Evolutionary conservation across 2,888 invertebrate species (phyloP), one percentile per base, ranked within the genome.

Genomic region (Dolichomitus sp.): DNA sequence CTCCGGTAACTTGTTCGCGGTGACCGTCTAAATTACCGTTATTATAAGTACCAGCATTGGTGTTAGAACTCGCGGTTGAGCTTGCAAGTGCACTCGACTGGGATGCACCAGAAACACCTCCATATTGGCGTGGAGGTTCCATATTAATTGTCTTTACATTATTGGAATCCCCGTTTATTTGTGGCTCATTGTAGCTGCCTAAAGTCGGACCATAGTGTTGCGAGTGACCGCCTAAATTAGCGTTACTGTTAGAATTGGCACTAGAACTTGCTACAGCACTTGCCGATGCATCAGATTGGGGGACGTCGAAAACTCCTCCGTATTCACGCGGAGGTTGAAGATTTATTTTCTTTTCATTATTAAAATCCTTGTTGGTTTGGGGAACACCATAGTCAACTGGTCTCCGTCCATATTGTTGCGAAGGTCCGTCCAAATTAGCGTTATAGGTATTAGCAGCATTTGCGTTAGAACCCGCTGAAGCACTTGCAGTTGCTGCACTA

Each of bases 201-300:
- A 19, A 9, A 19, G 11, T 2, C 6, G 4, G 37, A n/a, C 14
- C 17, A 17, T 54, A 65, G 6, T 52, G n/a, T 42, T 27, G 33
- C 48, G 9, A 7, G 1, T 42, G 40, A 4, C 19, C 23, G 45
- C 37, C 45, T 0, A 23, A 19, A 50, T 37, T 54, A 54, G 30
- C 68, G 23, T 74, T 54, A 65, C 45, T 54, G 17, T 19, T 30
- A 40, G 42, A 65, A 76, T 72, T 75, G 11, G 66, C 75, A 40
- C 42, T 61, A 40, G 77, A 73, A 59, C 23, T 66, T 12, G 81
- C 74, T 19, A 79, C 50, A n/a, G 83, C 81, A 48, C 52, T 73
- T 3, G 83, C 76, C 23, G 42, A 57, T 42, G 85, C 74, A 40
- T 33, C 57, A 4, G 83, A 50, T 7, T 57, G 50, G 14, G 83